phyloP scores from a whole-genome alignment of 2,113 vertebrate species.

The Rynchops niger region DNA sequence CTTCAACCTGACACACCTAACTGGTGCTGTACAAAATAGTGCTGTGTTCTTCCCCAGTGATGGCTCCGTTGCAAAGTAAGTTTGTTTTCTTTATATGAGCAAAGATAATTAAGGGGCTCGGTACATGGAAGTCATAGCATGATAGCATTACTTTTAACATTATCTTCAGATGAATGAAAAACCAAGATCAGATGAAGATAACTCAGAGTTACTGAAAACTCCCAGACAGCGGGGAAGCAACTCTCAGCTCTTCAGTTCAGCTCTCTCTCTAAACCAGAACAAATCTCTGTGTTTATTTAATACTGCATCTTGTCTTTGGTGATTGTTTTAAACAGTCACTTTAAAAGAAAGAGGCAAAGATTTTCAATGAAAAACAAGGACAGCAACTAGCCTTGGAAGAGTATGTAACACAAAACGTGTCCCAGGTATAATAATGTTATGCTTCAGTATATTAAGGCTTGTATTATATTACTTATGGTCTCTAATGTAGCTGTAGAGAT shows the following conservation, averaged over 20 bases:
- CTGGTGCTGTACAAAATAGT: background rate
- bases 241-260: background rate
- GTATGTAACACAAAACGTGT: background rate
- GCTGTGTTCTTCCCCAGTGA: background rate
- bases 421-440: background rate
- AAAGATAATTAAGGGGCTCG: background rate
- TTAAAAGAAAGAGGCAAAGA: background rate
- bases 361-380: background rate
- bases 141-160: background rate
- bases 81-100: background rate
- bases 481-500: background rate
- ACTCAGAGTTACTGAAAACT: background rate
- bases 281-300: background rate
- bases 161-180: background rate
- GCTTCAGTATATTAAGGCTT: background rate
- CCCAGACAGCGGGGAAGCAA: fast-evolving
- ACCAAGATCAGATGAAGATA: background rate
- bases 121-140: background rate
- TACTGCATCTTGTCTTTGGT: background rate
- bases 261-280: background rate
- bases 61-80: background rate
- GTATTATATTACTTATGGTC: background rate
- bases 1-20: background rate
- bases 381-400: background rate
- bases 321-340: background rate